A percentile compares a stretch with the other conserved stretches of the same genome.
These are phyloP conservation scores for Euleptes europaea DNA, from an alignment of 2,113 vertebrate genomes.

Conservation along the genomic window DNA sequence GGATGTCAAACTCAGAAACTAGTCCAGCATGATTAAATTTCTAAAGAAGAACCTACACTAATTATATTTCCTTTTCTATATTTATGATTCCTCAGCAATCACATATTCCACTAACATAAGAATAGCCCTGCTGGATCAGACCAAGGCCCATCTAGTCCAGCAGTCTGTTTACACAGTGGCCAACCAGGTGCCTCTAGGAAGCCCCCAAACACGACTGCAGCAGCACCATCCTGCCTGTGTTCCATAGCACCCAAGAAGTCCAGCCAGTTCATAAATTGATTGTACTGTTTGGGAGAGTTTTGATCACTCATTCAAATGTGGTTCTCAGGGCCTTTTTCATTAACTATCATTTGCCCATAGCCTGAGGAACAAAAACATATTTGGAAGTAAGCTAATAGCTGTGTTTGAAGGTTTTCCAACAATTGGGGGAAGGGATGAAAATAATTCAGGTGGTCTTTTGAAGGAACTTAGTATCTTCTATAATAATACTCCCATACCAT, in stretches of 20 bases:
- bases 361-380: not conserved
- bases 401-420: not conserved
- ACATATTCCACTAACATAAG: slow-evolving; percentile 51
- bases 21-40: not conserved
- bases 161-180: too few relatives aligned
- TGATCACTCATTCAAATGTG: not conserved
- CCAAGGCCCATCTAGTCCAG: slow-evolving; percentile 40
- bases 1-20: slow-evolving; percentile 12
- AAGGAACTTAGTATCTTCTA: not conserved
- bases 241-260: too few relatives aligned
- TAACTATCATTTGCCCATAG: not conserved
- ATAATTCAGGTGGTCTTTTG: not conserved
- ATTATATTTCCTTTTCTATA: fast-evolving
- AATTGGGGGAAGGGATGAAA: not conserved
- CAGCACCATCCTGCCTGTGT: too few relatives aligned
- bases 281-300: slow-evolving; percentile 25
- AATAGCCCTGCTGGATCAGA: too few relatives aligned
- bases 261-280: too few relatives aligned
- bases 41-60: not conserved
- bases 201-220: too few relatives aligned
- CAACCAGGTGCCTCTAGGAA: too few relatives aligned
- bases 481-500: not conserved
- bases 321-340: not conserved
- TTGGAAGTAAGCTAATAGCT: not conserved
- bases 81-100: not conserved